Percentiles rank a stretch among this genome's conserved stretches.
Conservation (phyloP, 1,140 invertebrate species). For the Berghia stephanieae region DNA sequence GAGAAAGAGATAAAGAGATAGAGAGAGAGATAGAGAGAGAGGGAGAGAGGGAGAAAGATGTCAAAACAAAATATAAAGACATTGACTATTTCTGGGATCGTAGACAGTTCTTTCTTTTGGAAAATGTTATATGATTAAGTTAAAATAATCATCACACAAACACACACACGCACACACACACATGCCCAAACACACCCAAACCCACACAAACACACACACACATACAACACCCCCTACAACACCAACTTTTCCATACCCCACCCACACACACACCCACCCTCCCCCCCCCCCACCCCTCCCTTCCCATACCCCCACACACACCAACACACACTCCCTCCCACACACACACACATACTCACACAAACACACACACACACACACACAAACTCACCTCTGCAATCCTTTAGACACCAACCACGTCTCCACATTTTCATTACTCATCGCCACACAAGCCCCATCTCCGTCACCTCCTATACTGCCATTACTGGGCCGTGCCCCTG, state of each 20-base stretch:
- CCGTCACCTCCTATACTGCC: no score
- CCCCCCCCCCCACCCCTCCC: background rate
- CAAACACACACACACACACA: background rate
- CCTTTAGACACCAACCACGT: slow-evolving; percentile 18
- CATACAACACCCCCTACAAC: background rate
- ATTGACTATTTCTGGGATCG: background rate
- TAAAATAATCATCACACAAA: background rate
- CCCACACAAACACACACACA: background rate
- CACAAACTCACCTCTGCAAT: background rate
- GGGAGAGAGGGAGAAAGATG: background rate
- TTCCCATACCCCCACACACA: background rate
- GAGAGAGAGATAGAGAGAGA: no score
- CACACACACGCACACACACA: slow-evolving; percentile 18
- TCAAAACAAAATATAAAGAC: background rate
- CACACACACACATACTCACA: slow-evolving; percentile 16
- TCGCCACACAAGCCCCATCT: background rate
- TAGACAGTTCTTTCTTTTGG: background rate
- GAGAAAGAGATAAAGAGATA: no score
- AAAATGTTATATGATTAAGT: background rate
- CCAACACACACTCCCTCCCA: background rate
- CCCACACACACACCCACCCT: background rate
- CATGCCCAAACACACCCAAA: slow-evolving; percentile 1
- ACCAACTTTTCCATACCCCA: background rate
- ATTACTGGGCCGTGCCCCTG: no score
- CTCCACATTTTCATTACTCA: slow-evolving; percentile 32